Evolutionary conservation across 64 coral and sea anemone species (phyloP), one percentile per base, ranked within the genome.

Genomic region (Platygyra sinensis): DNA sequence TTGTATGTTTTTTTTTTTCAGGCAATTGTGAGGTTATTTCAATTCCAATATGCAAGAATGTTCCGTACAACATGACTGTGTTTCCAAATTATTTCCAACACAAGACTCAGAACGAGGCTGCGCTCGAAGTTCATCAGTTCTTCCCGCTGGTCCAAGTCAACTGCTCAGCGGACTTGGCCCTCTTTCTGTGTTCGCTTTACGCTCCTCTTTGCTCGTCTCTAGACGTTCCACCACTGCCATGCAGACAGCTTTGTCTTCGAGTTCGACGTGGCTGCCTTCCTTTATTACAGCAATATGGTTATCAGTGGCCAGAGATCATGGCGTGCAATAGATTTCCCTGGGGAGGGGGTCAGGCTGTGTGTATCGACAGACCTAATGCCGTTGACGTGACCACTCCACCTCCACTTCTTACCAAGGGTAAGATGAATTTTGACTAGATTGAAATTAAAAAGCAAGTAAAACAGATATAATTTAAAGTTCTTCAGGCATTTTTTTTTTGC

Each of bases 1-100:
- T 4, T 46, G 50, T 49, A 0, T 46, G 20, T 20, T 16, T 12
- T 24, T 50, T 71, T 13, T 13, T 83, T 67, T 85, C 33, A 85
- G 81, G 62, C 11, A 92, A 78, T 63, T 94, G 93, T 36, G 61
- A 90, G 28, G 25, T 4, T 8, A 30, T 94, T 2, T 62, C 61
- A 22, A 72, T 96, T 24, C 87, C 91, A 17, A 54, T 96, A 20
- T 96, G 95, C 63, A 80, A n/a, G 20, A 65, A 61, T 22, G 24
- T 93, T 25, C 82, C 76, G 8, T 96, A 96, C 77, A 93, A 93
- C 54, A 82, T 36, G 67, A 87, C 95, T n/a, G 29, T n/a, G 22
- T 83, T 96, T 67, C 95, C 95, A 31, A 96, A 96, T 67, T 17
- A 36, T 24, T 60, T 96, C 3, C 67, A 72, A 9, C 95, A 96